Evolutionary conservation across 2,888 invertebrate genomes (phyloP), one percentile per base, ranked within the genome.

Genomic region (Apamea sordens): DNA sequence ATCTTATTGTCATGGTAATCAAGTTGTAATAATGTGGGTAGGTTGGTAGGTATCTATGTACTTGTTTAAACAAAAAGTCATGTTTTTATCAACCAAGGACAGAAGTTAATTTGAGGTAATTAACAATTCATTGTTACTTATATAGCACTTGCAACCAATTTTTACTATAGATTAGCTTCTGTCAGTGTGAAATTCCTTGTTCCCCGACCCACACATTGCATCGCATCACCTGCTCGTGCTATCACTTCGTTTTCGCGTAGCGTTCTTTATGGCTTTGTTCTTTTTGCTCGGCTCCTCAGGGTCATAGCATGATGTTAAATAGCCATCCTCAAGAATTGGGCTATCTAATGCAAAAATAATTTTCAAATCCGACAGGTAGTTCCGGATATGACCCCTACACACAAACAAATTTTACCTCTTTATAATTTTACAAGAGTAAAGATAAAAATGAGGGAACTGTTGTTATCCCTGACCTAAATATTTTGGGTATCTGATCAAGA

Each of bases 1-100:
- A 76, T 77, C 65, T 71, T 56, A 64, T 53, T 28, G 36, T 65
- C 64, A 69, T 80, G 72, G 64, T 36, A 41, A 59, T 50, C 15
- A 44, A 61, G 64, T 70, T 65, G 53, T 21, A 70, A 73, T 41
- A 18, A 41, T 11, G 24, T 50, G 24, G 10, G 18, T 36, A 47
- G 15, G 24, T 15, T 15, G 0, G 7, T 41, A 32, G 15, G 5
- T 73, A 50, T 8, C 21, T 59, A 41, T 2, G 13, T 72, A 47
- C 8, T 7, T 36, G 28, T n/a, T 28, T 6, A 61, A 11, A 11
- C 11, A 56, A 56, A 21, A 32, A 56, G 21, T 21, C 1, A 24
- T 32, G 2, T 50, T 61, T 47, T 47, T 24, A 53, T n/a, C 18
- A 70, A 50, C 2, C 24, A 70, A 44, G 53, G 73, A 47, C 41